Evolutionary conservation across 2,797 vertebrate species (phyloP), one percentile per base, ranked within the genome.

Genomic region (Cottoperca gobio): DNA sequence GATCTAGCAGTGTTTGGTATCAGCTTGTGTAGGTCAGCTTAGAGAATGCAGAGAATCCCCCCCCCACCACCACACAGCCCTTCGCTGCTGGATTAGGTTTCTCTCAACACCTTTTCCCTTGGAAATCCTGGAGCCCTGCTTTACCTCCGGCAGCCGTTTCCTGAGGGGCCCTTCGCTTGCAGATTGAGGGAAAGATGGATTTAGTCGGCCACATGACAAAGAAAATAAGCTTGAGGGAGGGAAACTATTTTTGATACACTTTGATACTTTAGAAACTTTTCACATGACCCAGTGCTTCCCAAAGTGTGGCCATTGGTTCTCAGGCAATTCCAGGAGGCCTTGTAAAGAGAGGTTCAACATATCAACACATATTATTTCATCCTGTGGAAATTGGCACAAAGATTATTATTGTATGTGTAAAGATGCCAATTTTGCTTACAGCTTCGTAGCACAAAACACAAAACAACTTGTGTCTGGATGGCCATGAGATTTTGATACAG

Each of bases 31-130:
- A 8, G 58, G 33, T 66, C 68, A 39, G 35, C 62, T 63, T 53
- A 70, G 60, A 68, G 57, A 88, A 64, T n/a, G n/a, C n/a, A n/a
- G n/a, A n/a, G n/a, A n/a, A 33, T 13, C 70, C 45, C 28, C n/a
- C 23, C 42, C 45, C 33, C n/a, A 33, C 19, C 2, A 26, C 31
- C 13, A 24, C 40, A 28, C 40, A 28, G 60, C 68, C 55, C 45
- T n/a, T n/a, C n/a, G 23, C 59, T 8, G 14, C 57, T 9, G 81
- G 86, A 62, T 86, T 63, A 63, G 13, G 65, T 92, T 88, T 90
- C 89, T 78, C 70, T 85, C 71, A 40, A 63, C 82, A 78, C 64
- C 60, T 39, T 83, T 81, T 81, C 60, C 73, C 46, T 48, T 79
- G 75, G 65, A 83, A 75, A 79, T 64, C 33, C 74, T 39, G 43